phyloP scores from a whole-genome alignment of 2,113 vertebrate species.

The Periophthalmodon schlosseri region DNA sequence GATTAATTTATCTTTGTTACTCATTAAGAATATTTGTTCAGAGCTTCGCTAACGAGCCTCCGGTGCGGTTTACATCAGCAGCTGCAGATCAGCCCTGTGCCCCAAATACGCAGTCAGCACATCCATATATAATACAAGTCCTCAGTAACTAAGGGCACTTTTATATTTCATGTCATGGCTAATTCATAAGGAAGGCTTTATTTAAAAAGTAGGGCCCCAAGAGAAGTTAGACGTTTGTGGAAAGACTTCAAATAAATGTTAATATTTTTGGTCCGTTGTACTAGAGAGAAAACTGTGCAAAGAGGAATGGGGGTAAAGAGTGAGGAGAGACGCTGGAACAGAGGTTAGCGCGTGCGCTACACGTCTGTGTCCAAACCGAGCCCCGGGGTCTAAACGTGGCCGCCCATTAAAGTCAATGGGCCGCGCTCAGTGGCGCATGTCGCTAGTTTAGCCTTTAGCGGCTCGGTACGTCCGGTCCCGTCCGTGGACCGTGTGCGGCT shows the following conservation, averaged over 20 bases:
- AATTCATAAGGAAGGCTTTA: slow-evolving; percentile 36
- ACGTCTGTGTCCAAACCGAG: too few relatives aligned
- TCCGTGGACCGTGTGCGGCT: too few relatives aligned
- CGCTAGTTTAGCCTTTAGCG: too few relatives aligned
- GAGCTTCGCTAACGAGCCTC: slow-evolving; percentile 44
- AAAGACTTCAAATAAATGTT: background rate
- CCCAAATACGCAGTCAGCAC: slow-evolving; percentile 30
- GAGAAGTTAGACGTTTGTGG: background rate
- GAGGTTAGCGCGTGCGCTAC: too few relatives aligned
- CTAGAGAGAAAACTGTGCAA: background rate
- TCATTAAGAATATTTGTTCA: slow-evolving; percentile 52
- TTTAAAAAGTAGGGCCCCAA: slow-evolving; percentile 5
- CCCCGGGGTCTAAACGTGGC: too few relatives aligned
- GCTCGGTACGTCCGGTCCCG: too few relatives aligned
- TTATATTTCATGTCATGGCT: slow-evolving; percentile 56
- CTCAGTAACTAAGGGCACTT: slow-evolving; percentile 37
- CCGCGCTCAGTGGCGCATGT: too few relatives aligned
- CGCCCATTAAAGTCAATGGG: too few relatives aligned
- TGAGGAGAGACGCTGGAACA: too few relatives aligned
- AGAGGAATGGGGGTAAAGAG: background rate
- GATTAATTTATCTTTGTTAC: slow-evolving; percentile 65
- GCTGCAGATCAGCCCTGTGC: slow-evolving; percentile 37
- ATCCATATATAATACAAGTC: slow-evolving; percentile 57
- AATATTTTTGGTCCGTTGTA: too few relatives aligned
- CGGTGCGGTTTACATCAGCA: slow-evolving; percentile 56